phyloP scores from a whole-genome alignment of 2,113 vertebrate species.

The Albula glossodonta region DNA sequence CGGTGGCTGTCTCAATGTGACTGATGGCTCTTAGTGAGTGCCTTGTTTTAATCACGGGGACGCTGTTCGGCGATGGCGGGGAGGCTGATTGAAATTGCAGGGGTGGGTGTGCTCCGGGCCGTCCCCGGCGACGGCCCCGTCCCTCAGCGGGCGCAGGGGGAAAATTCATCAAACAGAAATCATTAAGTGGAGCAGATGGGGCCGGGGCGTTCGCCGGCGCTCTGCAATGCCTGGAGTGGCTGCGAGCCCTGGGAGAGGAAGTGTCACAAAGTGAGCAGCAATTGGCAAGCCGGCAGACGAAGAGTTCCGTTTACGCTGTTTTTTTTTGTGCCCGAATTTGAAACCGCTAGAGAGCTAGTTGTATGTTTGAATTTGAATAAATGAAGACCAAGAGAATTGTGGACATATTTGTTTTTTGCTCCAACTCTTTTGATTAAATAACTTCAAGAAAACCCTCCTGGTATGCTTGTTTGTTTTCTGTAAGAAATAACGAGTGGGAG shows the following conservation, averaged over 20 bases:
- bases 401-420: constrained; percentile 58
- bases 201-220: constrained; percentile 33
- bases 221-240: constrained; percentile 50
- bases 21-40: constrained; percentile 40
- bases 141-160: constrained; percentile 65
- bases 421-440: constrained; percentile 61
- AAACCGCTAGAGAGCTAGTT: constrained; percentile 49
- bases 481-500: constrained; percentile 58
- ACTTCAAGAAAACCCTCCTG: constrained; percentile 60
- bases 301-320: constrained; percentile 5
- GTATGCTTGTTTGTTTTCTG: constrained; percentile 58
- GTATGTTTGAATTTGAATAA: constrained; percentile 60
- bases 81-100: constrained; percentile 61
- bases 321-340: constrained; percentile 18
- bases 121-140: constrained; percentile 61
- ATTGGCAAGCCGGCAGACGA: constrained; percentile 36
- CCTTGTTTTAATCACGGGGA: constrained; percentile 52
- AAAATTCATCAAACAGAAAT: constrained; percentile 75
- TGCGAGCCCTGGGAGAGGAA: constrained; percentile 31
- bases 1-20: constrained; percentile 24
- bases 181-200: constrained; percentile 73
- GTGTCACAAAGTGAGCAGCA: constrained; percentile 36
- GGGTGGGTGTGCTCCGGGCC: constrained; percentile 62
- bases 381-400: constrained; percentile 57
- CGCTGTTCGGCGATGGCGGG: constrained; percentile 50